These are phyloP conservation scores for Ophioderma brevispina DNA, from an alignment of 35 echinoderm and acorn worm species.

Conservation along the genomic window DNA sequence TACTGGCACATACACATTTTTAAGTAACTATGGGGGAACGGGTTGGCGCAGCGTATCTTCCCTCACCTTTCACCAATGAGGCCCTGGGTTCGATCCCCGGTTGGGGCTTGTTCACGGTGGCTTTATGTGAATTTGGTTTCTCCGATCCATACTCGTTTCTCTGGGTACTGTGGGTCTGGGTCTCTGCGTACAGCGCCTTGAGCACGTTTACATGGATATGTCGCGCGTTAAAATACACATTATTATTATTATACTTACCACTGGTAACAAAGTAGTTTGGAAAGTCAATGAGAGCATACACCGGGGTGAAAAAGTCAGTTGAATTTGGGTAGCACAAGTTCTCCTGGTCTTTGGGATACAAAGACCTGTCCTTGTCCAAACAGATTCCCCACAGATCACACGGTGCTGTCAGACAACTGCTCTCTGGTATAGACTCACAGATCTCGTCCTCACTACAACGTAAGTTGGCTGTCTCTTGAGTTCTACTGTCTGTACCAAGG, in stretches of 20 bases:
- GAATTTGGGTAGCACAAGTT: not conserved
- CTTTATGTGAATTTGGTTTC: no score
- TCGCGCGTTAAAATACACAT: no score
- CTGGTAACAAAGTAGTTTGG: not conserved
- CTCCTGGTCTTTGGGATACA: not conserved
- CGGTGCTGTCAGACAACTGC: constrained; percentile 80
- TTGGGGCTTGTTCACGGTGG: no score
- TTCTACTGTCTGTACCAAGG: constrained; percentile 5
- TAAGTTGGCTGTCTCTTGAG: not conserved
- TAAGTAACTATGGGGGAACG: not conserved
- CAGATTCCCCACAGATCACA: constrained; percentile 90
- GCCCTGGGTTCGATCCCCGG: no score
- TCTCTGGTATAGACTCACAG: constrained; percentile 52
- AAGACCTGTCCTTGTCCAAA: not conserved
- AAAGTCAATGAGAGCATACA: constrained; percentile 13
- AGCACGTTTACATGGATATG: no score
- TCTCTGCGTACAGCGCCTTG: no score
- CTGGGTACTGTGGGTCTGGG: no score
- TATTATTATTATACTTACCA: not conserved
- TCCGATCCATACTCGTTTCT: not conserved
- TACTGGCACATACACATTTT: no score
- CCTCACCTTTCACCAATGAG: no score
- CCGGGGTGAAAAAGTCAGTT: not conserved
- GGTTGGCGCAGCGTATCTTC: no score
- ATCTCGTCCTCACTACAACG: constrained; percentile 25